phyloP scores from a whole-genome alignment of 2,113 vertebrate species.

The Hassar affinis region DNA sequence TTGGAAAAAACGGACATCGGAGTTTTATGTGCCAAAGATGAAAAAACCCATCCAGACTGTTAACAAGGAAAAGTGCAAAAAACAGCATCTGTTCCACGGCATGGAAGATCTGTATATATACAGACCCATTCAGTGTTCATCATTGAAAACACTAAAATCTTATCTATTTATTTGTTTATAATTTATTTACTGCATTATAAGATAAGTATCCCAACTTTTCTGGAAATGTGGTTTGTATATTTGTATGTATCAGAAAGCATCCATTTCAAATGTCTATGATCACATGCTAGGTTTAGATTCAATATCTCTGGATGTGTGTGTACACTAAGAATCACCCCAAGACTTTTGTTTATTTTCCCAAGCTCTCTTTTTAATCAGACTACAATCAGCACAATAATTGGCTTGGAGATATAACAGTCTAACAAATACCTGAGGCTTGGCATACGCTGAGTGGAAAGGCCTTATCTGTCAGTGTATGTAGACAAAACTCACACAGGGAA shows the following conservation, averaged over 20 bases:
- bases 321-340: slow-evolving; percentile 8
- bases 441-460: slow-evolving; percentile 32
- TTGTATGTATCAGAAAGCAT: not conserved
- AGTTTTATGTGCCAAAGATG: too few species aligned
- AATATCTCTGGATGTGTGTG: slow-evolving; percentile 18
- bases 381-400: slow-evolving; percentile 45
- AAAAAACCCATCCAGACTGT: too few species aligned
- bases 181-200: too few species aligned
- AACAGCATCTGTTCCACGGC: too few species aligned
- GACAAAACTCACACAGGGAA: slow-evolving; percentile 47
- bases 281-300: slow-evolving; percentile 17
- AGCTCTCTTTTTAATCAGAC: slow-evolving; percentile 41
- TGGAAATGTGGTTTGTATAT: not conserved
- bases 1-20: too few species aligned
- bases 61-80: too few species aligned
- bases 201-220: too few species aligned
- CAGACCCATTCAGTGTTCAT: too few species aligned
- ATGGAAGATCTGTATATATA: too few species aligned
- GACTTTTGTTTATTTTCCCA: slow-evolving; percentile 22
- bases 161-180: too few species aligned
- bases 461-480: slow-evolving; percentile 51
- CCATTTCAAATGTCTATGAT: slow-evolving; percentile 8
- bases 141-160: too few species aligned
- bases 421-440: slow-evolving; percentile 51
- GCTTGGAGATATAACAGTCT: slow-evolving; percentile 23